Evolutionary conservation across 2,113 vertebrate species (phyloP), one percentile per base, ranked within the genome.

Genomic region (Hippotragus niger): DNA sequence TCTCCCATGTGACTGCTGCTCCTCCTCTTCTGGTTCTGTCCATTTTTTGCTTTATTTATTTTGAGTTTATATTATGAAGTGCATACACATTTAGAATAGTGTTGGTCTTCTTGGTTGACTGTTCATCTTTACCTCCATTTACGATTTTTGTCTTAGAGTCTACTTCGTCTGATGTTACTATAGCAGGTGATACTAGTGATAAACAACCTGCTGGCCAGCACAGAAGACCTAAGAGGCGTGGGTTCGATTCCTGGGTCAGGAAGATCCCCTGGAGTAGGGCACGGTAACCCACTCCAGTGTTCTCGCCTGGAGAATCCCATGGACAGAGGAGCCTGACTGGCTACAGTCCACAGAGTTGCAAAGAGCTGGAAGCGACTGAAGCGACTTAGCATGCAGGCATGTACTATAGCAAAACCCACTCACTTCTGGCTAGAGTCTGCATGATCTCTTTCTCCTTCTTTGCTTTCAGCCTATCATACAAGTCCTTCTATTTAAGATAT

Each of bases 381-480:
- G n/a, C 0, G 9, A 23, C 9, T 36, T 74, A 25, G 67, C 67
- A 25, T 3, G 10, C 10, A 23, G 0, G 9, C 67, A 6, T 6
- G 9, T 5, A 6, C 36, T 40, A 6, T 40, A 6, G 67, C 43
- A 16, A 55, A 67, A 9, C 50, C 52, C 25, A 3, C n/a, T 74
- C n/a, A 23, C 62, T 17, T 64, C 27, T 45, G 64, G 58, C 57
- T 50, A 21, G 4, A 29, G 19, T 50, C 40, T 21, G 23, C 17
- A 5, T 0, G 17, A 25, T 14, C 53, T 64, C 53, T 47, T 23
- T 11, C 11, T 40, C 6, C 27, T 5, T 58, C 52, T 64, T 52
- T n/a, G 15, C 74, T 60, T 71, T 71, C 13, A 21, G 12, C 43
- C 27, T 43, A 50, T 53, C 43, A 3, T 27, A 27, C 14, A 47